These are phyloP conservation scores for Nerophis ophidion DNA, from an alignment of 2,113 vertebrate species.

Conservation along the genomic window DNA sequence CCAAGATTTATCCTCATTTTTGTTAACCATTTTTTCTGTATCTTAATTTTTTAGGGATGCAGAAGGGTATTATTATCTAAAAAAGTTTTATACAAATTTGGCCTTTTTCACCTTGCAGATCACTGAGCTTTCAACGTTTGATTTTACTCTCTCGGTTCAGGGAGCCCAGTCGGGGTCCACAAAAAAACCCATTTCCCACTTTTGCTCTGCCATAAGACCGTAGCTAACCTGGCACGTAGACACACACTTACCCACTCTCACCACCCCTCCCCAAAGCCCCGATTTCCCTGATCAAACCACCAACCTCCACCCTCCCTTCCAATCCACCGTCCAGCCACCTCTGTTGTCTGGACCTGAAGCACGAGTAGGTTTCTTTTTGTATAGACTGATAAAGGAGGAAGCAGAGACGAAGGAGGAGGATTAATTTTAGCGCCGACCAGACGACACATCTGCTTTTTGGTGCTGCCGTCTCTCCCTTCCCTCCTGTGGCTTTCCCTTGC, in stretches of 20 bases:
- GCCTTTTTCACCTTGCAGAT: constrained; percentile 11
- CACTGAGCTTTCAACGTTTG: constrained; percentile 34
- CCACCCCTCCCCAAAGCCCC: constrained; percentile 31
- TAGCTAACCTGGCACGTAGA: constrained; percentile 55
- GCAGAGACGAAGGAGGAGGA: constrained; percentile 73
- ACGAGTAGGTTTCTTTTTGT: constrained; percentile 74
- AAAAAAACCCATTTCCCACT: constrained; percentile 24
- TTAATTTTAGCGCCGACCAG: constrained; percentile 77
- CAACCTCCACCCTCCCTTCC: constrained; percentile 25
- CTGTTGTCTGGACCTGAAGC: constrained; percentile 69
- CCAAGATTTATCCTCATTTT: too few relatives aligned
- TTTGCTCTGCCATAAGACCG: constrained; percentile 62
- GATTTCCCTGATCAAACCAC: constrained; percentile 1
- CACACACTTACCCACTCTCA: constrained; percentile 42
- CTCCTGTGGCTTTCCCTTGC: constrained; percentile 51
- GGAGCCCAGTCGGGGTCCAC: constrained; percentile 26
- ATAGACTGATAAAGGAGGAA: constrained; percentile 71
- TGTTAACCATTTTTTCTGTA: too few relatives aligned
- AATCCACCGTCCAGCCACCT: constrained; percentile 53
- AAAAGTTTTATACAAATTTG: too few relatives aligned
- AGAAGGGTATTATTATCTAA: too few relatives aligned
- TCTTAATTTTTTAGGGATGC: too few relatives aligned
- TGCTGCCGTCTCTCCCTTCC: constrained; percentile 48
- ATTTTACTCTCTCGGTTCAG: constrained; percentile 39
- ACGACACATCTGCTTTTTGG: constrained; percentile 70